Conservation (phyloP, 2,888 invertebrate species). For the Rhamnusium bicolor region DNA sequence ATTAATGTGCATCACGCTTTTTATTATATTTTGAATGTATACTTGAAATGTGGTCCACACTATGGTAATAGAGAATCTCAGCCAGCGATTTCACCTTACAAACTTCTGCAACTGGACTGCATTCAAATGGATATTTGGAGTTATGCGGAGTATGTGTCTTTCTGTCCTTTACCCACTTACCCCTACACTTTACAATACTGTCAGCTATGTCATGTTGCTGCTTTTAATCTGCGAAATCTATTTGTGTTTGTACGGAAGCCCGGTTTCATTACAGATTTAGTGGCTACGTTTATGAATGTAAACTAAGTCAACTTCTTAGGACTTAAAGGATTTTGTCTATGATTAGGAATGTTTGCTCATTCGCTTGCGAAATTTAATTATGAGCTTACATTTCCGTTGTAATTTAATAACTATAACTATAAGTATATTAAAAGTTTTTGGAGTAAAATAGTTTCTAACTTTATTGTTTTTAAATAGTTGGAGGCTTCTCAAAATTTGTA, state of each 20-base stretch:
- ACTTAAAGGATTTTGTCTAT: slow-evolving; percentile 22
- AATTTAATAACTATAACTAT: slow-evolving; percentile 13
- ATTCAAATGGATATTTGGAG: no score
- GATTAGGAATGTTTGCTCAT: slow-evolving; percentile 36
- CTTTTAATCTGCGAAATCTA: slow-evolving; percentile 24
- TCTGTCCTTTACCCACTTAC: no score
- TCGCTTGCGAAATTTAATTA: slow-evolving; percentile 36
- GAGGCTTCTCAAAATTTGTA: neutral
- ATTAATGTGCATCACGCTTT: no score
- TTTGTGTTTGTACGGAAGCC: slow-evolving; percentile 26
- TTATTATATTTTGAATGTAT: no score
- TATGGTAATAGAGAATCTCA: no score
- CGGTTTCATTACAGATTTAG: slow-evolving; percentile 36
- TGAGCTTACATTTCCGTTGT: slow-evolving; percentile 16
- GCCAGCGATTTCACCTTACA: no score
- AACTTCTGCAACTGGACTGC: no score
- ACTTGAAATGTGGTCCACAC: no score
- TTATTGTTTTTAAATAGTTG: neutral
- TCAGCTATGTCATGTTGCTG: slow-evolving; percentile 15
- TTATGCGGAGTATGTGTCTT: no score
- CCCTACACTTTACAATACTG: neutral
- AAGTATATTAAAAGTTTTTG: neutral
- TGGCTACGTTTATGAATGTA: slow-evolving; percentile 32
- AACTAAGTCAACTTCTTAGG: slow-evolving; percentile 34
- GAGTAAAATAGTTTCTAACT: neutral